These are phyloP conservation scores for Sphenopsis melanotis DNA, from an alignment of 2,797 vertebrate species.

Conservation along the genomic window DNA sequence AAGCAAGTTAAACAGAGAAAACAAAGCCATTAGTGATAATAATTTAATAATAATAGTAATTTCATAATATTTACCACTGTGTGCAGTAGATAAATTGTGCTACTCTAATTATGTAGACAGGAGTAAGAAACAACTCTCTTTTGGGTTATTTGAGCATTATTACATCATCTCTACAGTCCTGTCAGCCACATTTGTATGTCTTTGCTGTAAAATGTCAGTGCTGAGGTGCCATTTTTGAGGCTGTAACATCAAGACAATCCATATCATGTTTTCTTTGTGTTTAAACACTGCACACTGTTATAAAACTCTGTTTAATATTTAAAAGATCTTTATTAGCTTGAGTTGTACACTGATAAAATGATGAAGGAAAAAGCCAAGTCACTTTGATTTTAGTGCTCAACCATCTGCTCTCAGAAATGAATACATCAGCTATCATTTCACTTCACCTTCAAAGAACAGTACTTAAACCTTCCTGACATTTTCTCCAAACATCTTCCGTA, in stretches of 20 bases:
- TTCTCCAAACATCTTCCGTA: background rate
- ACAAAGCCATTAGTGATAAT: background rate
- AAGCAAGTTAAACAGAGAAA: background rate
- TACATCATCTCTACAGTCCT: background rate
- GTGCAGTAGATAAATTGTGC: background rate
- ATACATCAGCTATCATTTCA: background rate
- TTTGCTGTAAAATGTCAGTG: background rate
- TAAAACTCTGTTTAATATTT: background rate
- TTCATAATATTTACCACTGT: background rate
- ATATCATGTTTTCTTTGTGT: background rate
- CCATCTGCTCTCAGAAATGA: slow-evolving; percentile 4
- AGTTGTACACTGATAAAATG: background rate
- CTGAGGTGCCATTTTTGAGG: background rate
- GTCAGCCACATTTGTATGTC: background rate
- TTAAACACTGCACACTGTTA: background rate
- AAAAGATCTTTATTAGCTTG: background rate
- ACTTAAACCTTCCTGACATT: slow-evolving; percentile 16
- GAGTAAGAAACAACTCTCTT: background rate
- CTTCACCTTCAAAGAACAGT: background rate
- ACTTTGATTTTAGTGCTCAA: background rate
- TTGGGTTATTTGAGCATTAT: background rate
- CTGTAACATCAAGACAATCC: background rate
- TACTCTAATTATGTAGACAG: background rate
- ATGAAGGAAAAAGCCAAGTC: background rate
- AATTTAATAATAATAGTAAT: background rate